These are phyloP conservation scores for Chorisops tibialis DNA, from an alignment of 2,888 invertebrate species.

Conservation along the genomic window DNA sequence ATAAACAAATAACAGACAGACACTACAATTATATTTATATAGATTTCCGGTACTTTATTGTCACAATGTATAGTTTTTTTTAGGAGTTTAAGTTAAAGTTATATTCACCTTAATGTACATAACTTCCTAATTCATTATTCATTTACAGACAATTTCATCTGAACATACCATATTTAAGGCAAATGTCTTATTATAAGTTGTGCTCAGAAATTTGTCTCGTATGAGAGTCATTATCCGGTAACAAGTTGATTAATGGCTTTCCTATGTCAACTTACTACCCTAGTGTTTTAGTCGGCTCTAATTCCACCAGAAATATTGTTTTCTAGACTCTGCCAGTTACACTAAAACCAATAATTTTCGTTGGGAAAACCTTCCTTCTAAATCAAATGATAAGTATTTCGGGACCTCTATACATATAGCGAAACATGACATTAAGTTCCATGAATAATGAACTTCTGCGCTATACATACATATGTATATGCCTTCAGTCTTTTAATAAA, in stretches of 20 bases:
- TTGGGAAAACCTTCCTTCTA: background rate
- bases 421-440: too few relatives aligned
- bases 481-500: too few relatives aligned
- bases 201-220: constrained; percentile 6
- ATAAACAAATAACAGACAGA: too few relatives aligned
- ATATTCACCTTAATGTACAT: constrained; percentile 1
- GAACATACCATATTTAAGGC: background rate
- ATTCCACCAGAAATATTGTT: background rate
- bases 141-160: background rate
- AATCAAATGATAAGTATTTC: too few relatives aligned
- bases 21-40: too few relatives aligned
- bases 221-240: background rate
- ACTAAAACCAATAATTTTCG: constrained; percentile 5
- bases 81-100: too few relatives aligned
- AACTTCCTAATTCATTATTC: background rate
- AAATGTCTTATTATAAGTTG: background rate
- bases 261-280: background rate
- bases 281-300: background rate
- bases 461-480: too few relatives aligned
- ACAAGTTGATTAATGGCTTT: constrained; percentile 4
- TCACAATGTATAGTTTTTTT: too few relatives aligned
- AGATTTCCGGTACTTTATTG: too few relatives aligned
- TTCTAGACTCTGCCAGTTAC: background rate
- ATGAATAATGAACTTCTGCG: too few relatives aligned
- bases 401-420: too few relatives aligned